Conservation (phyloP, 2,113 vertebrate genomes). For the Scomber japonicus region DNA sequence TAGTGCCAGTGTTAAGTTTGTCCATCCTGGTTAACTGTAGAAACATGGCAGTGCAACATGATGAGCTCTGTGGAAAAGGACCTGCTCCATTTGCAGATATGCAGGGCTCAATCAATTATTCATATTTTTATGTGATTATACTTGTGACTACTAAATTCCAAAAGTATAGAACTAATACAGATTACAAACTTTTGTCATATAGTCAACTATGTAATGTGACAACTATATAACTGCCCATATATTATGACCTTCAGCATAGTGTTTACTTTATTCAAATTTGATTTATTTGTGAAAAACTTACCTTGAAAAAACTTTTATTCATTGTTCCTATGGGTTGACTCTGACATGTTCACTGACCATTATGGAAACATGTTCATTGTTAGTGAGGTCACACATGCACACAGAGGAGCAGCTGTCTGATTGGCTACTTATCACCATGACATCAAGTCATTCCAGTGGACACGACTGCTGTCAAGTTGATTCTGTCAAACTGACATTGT, state of each 20-base stretch:
- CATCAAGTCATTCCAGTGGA: conserved; percentile 63
- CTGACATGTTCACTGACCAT: conserved; percentile 32
- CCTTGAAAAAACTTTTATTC: conserved; percentile 25
- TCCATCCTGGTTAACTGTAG: too few relatives aligned
- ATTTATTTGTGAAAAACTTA: neutral
- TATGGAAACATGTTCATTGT: conserved; percentile 38
- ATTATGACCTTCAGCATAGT: neutral
- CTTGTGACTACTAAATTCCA: too few relatives aligned
- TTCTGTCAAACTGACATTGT: conserved; percentile 64
- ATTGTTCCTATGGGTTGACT: conserved; percentile 1
- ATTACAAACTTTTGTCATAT: neutral
- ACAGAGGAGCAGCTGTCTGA: conserved; percentile 73
- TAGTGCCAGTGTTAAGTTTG: too few relatives aligned
- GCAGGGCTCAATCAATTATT: too few relatives aligned
- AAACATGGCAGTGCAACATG: too few relatives aligned
- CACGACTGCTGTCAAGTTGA: conserved; percentile 68
- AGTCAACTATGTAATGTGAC: too few relatives aligned
- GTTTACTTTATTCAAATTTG: neutral
- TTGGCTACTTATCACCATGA: conserved; percentile 73
- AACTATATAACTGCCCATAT: neutral
- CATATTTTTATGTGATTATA: too few relatives aligned
- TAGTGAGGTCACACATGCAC: conserved; percentile 56
- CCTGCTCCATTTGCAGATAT: too few relatives aligned
- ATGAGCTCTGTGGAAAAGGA: too few relatives aligned
- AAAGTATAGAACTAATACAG: too few relatives aligned